A percentile compares a stretch with the other conserved stretches of the same genome.
These are phyloP conservation scores for Anisognathus igniventris DNA, from an alignment of 2,797 vertebrate species.

Conservation along the genomic window DNA sequence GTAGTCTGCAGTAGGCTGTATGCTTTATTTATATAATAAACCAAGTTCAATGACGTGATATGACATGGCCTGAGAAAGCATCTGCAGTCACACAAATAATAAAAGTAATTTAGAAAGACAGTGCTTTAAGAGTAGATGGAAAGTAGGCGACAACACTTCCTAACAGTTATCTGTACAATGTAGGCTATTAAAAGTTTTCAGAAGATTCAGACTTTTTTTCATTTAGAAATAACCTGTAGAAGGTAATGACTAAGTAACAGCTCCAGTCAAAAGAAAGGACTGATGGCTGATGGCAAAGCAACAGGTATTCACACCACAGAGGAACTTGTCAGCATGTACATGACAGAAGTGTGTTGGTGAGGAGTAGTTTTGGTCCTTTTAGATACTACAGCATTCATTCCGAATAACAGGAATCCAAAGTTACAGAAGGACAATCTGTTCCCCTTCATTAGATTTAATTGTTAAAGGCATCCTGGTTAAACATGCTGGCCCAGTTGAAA, in stretches of 20 bases:
- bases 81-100: not conserved
- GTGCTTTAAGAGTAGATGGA: not conserved
- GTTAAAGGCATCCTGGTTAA: not conserved
- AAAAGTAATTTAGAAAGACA: not conserved
- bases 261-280: not conserved
- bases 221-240: not conserved
- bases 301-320: not conserved
- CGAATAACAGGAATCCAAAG: not conserved
- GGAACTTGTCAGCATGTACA: not conserved
- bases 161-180: not conserved
- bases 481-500: not conserved
- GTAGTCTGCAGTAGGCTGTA: not conserved
- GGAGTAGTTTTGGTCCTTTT: not conserved
- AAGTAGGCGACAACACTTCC: not conserved
- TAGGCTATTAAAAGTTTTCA: not conserved
- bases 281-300: not conserved
- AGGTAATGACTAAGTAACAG: not conserved
- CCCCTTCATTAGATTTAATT: not conserved
- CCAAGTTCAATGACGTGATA: not conserved
- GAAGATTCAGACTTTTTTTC: not conserved
- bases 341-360: not conserved
- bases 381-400: not conserved
- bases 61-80: not conserved
- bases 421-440: not conserved
- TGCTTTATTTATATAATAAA: slow-evolving; percentile 20